Percentiles rank a stretch among this genome's conserved stretches.
phyloP scores from a whole-genome alignment of 37 sponge, comb jelly and placozoan species.

The Aplysina aerophoba region DNA sequence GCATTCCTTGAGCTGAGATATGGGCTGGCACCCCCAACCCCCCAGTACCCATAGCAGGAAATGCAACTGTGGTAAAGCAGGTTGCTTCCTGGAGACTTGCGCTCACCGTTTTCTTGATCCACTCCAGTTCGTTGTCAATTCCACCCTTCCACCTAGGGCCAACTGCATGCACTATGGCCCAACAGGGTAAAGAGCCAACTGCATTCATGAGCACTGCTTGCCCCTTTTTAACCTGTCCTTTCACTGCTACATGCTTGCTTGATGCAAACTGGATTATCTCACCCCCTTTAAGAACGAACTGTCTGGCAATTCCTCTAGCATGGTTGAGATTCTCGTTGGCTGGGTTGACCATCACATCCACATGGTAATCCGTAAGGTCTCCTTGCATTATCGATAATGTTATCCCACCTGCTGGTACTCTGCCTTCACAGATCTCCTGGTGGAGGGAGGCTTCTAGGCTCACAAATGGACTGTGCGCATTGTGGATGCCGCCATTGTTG shows the following conservation, averaged over 20 bases:
- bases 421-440: too few species aligned
- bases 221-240: slow-evolving; percentile 48
- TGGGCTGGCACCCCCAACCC: slow-evolving; percentile 61
- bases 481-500: too few species aligned
- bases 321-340: slow-evolving; percentile 71
- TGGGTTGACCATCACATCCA: slow-evolving; percentile 79
- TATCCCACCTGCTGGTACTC: not conserved
- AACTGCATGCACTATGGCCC: slow-evolving; percentile 68
- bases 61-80: slow-evolving; percentile 45
- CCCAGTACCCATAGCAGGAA: slow-evolving; percentile 70
- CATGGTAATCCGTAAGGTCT: slow-evolving; percentile 64
- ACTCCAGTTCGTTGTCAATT: slow-evolving; percentile 10
- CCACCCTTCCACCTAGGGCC: slow-evolving; percentile 56
- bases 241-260: not conserved
- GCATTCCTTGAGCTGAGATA: slow-evolving; percentile 40
- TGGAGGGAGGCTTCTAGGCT: too few species aligned
- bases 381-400: slow-evolving; percentile 23
- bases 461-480: too few species aligned
- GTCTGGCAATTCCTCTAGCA: slow-evolving; percentile 59
- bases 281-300: slow-evolving; percentile 59
- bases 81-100: slow-evolving; percentile 21
- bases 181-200: slow-evolving; percentile 53
- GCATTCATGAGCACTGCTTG: slow-evolving; percentile 42
- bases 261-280: slow-evolving; percentile 56
- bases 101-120: slow-evolving; percentile 24